These are phyloP conservation scores for Oreotragus oreotragus DNA, from an alignment of 2,113 vertebrate species.

Conservation along the genomic window DNA sequence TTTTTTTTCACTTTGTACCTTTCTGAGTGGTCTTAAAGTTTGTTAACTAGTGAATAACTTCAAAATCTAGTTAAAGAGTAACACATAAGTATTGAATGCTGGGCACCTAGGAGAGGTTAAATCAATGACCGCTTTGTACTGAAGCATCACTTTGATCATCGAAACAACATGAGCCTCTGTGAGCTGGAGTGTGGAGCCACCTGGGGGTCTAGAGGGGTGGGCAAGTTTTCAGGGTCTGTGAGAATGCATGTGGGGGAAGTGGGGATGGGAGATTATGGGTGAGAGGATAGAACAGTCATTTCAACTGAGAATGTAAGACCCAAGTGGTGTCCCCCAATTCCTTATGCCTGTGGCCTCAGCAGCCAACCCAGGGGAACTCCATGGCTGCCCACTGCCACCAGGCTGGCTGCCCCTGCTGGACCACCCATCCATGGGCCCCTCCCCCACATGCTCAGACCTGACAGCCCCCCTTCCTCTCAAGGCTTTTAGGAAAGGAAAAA, in stretches of 20 bases:
- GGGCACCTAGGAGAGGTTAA: background rate
- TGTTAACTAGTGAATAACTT: background rate
- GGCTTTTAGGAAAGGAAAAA: background rate
- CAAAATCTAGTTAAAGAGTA: background rate
- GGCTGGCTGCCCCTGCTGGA: background rate
- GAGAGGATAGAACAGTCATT: background rate
- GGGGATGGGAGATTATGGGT: background rate
- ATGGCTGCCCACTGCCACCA: background rate
- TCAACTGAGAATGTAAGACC: background rate
- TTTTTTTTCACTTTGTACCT: slow-evolving; percentile 7
- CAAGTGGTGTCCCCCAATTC: background rate
- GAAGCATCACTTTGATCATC: background rate
- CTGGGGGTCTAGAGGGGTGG: background rate
- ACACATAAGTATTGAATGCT: no score
- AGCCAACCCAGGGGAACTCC: background rate
- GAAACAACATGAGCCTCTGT: background rate
- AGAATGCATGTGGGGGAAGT: background rate
- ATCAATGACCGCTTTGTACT: background rate
- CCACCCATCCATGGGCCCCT: background rate
- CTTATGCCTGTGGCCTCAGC: background rate
- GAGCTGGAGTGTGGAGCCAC: background rate
- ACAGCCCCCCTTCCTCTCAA: background rate
- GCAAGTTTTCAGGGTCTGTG: background rate
- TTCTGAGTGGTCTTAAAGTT: background rate
- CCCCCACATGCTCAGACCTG: background rate